Evolutionary conservation across 2,888 invertebrate species (phyloP), one percentile per base, ranked within the genome.

Genomic region (Himalopsyche japonica): DNA sequence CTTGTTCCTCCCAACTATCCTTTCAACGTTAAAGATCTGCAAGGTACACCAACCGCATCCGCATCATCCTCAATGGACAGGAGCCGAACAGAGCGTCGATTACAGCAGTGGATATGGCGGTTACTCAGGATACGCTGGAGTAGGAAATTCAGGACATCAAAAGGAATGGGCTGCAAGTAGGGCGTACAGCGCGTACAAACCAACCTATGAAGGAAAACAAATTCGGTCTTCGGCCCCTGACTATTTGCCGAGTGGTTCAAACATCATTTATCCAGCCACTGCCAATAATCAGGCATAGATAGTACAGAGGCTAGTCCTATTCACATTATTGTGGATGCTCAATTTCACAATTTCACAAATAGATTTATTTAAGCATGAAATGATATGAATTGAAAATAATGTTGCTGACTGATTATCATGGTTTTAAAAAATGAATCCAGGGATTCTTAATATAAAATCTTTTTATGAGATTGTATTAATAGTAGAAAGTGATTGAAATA

Each of bases 1-100:
- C 0, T 88, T 95, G 12, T 89, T 94, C 37, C 88, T 94, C 27
- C 95, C 95, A 0, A 93, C 94, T 78, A 88, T 95, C 43, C 89
- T 95, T n/a, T 92, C 93, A 80, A 92, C 92, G 0, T 88, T 93
- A 86, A 93, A 93, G 88, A 90, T 92, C 88, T 93, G 93, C 89
- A 93, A 93, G 91, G 92, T 92, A 10, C 85, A 76, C 20, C 84
- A 80, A 15, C 77, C 76, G 2, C 37, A 64, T 3, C 80, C 86
- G 86, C 32, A 81, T 86, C 79, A 87, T 87, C 5, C 76, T 70
- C 70, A 88, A 87, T 84, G 84, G 83, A 32, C 86, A 81, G 76
- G 87, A 80, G 76, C 87, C 86, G 87, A 88, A 80, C 86, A 84
- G 43, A 88, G 90, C 0, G 34, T 80, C 7, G 93, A 92, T 84